Base-by-base conservation (phyloP, 2,797 vertebrate genomes). In the Crotalus adamanteus region DNA sequence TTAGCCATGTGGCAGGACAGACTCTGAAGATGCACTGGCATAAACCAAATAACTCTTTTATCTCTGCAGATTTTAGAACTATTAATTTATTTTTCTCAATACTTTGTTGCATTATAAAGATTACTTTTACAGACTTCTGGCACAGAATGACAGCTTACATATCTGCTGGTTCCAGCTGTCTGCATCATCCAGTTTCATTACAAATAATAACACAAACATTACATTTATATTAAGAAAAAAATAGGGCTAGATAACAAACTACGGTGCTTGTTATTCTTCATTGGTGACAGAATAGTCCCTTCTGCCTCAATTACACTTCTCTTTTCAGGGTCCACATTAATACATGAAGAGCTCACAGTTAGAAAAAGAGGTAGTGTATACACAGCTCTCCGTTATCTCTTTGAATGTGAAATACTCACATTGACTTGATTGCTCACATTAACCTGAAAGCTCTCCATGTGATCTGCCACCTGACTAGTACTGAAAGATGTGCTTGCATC, bases 31-130 rank as follows among this genome's bases (percentile, higher is more conserved):
- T 4, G 63, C 4, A 1, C 57, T 13, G 0, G n/a, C n/a, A n/a
- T 28, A 92, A 86, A 13, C 14, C 69, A 73, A 63, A 57, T 0
- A 0, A 42, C 0, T 13, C 22, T 60, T 0, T 1, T 0, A 4
- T 3, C n/a, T 2, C 91, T 2, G 51, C 1, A 0, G 12, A 86
- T 56, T 8, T 69, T 1, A 1, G 59, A 37, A 63, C 1, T 57
- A 0, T 57, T 14, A 42, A 25, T 83, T 0, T 0, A 8, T 0
- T 53, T 0, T 20, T 55, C 69, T 0, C 2, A 90, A n/a, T 3
- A 0, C 7, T 83, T 7, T 3, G 26, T 60, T 16, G 37, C 0
- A 0, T 55, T 55, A 2, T 59, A 90, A 26, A 3, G 42, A 0
- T 16, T n/a, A 25, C 7, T 61, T 83, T 63, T 94, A 53, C 6